These are phyloP conservation scores for Drosophila pseudoananassae DNA, from an alignment of 1,140 invertebrate species.

Conservation along the genomic window DNA sequence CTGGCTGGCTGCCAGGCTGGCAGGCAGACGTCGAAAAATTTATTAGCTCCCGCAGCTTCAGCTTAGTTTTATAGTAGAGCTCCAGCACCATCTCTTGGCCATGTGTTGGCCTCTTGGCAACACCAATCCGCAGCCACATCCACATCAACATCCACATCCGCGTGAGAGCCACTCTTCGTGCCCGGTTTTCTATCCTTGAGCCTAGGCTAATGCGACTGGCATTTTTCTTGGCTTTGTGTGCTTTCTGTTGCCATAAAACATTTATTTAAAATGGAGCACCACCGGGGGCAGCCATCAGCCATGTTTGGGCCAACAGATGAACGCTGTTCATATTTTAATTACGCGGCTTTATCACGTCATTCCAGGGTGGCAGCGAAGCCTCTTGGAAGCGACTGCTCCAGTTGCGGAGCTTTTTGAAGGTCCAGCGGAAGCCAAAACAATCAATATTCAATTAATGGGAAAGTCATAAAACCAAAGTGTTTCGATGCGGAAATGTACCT, in stretches of 20 bases:
- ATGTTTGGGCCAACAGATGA: constrained; percentile 57
- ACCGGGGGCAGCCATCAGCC: constrained; percentile 28
- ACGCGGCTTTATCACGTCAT: constrained; percentile 78
- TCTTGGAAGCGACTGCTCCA: constrained; percentile 3
- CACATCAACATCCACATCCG: constrained; percentile 50
- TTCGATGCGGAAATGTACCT: constrained; percentile 13
- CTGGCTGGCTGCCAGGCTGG: constrained; percentile 41
- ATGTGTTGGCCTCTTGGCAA: constrained; percentile 68
- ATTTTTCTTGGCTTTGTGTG: constrained; percentile 56
- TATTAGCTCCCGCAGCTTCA: constrained; percentile 78
- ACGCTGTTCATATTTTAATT: constrained; percentile 80
- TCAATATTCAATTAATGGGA: constrained; percentile 28
- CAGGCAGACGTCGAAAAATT: constrained; percentile 67
- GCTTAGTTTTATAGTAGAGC: background rate
- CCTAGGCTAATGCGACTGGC: constrained; percentile 65
- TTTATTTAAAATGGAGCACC: constrained; percentile 80
- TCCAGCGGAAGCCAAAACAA: constrained; percentile 16
- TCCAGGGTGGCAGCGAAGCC: constrained; percentile 45
- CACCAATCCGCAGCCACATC: constrained; percentile 25
- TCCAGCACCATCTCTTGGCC: constrained; percentile 23
- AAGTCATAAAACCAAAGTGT: background rate
- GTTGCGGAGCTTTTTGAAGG: constrained; percentile 51
- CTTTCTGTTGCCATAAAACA: constrained; percentile 68
- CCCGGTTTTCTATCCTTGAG: constrained; percentile 69
- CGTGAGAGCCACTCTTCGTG: constrained; percentile 72